A percentile compares a stretch with the other conserved stretches of the same genome.
Evolutionary conservation across 1,140 invertebrate genomes (phyloP).

Genomic region (Zaprionus ornatus): DNA sequence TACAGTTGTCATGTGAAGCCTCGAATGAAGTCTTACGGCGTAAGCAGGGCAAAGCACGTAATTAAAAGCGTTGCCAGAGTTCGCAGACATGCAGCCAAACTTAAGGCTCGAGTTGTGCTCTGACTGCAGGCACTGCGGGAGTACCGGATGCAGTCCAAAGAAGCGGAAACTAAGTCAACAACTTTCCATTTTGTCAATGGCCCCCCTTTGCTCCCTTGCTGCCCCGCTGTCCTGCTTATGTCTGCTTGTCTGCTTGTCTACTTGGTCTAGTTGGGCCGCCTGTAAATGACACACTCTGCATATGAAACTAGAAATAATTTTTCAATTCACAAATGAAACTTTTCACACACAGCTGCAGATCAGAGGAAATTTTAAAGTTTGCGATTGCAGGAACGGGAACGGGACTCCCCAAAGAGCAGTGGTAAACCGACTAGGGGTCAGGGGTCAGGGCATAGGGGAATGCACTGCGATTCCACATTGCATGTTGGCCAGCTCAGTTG

Average conservation of each 20-base stretch:
- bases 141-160: conserved; percentile 39
- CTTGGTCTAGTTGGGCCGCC: conserved; percentile 14
- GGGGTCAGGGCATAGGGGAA: neutral
- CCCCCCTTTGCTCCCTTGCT: neutral
- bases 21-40: conserved; percentile 1
- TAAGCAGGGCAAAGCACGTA: conserved; percentile 43
- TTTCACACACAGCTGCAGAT: conserved; percentile 62
- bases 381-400: conserved; percentile 58
- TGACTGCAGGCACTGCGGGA: neutral
- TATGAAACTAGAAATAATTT: conserved; percentile 78
- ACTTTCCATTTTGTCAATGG: conserved; percentile 80
- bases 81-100: neutral
- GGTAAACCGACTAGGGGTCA: conserved; percentile 53
- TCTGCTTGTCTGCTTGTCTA: conserved; percentile 1
- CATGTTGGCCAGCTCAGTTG: conserved; percentile 48
- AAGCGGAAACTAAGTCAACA: conserved; percentile 72
- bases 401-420: conserved; percentile 56
- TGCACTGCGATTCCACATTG: neutral
- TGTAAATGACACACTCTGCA: conserved; percentile 77
- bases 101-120: neutral
- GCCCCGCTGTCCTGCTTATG: neutral
- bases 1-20: conserved; percentile 4
- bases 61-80: conserved; percentile 59
- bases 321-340: conserved; percentile 81
- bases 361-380: conserved; percentile 73